phyloP scores from a whole-genome alignment of 2,797 vertebrate genomes.

The Leucoraja ocellata region DNA sequence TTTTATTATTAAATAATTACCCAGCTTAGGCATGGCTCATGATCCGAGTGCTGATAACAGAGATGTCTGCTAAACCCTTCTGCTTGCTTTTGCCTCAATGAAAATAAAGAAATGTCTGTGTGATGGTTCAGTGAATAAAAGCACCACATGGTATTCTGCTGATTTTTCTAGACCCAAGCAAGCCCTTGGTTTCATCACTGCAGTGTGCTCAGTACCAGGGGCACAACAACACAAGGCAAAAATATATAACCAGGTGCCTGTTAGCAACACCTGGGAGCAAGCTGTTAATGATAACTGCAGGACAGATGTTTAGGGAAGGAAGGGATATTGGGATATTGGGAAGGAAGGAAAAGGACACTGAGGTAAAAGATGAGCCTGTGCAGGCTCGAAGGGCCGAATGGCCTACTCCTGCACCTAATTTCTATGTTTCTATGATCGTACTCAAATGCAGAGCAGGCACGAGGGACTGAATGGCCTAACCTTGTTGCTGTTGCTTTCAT shows the following conservation, averaged over 20 bases:
- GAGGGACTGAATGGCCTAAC: too few species aligned
- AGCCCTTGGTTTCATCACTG: background rate
- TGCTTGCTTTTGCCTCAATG: background rate
- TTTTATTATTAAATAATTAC: constrained; percentile 23
- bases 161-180: background rate
- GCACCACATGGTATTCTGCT: background rate
- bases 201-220: background rate
- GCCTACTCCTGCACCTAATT: too few species aligned
- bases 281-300: too few species aligned
- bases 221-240: background rate
- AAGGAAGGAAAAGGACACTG: too few species aligned
- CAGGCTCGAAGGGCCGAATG: too few species aligned
- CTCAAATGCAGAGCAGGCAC: too few species aligned
- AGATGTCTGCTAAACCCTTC: background rate
- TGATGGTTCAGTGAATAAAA: constrained; percentile 20
- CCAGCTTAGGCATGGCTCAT: background rate
- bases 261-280: background rate
- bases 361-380: too few species aligned
- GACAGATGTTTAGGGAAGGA: too few species aligned
- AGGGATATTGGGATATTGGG: too few species aligned
- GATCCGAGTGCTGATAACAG: background rate
- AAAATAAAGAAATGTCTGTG: background rate
- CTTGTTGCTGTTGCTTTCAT: too few species aligned
- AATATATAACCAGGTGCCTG: background rate
- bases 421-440: too few species aligned